Evolutionary conservation across 2,797 vertebrate species (phyloP).

Genomic region (Helostoma temminkii): DNA sequence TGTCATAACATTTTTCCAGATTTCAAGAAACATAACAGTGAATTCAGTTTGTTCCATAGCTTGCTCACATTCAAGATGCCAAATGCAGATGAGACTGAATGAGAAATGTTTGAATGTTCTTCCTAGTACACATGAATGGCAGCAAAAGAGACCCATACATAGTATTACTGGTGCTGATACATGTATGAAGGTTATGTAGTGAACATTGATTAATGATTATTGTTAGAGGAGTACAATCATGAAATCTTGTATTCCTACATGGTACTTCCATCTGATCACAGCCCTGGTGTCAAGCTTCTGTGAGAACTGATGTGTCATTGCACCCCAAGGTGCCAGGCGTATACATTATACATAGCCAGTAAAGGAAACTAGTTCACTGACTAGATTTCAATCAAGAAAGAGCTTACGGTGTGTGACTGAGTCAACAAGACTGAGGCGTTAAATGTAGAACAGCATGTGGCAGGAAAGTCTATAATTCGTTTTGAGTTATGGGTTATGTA

Average conservation of each 20-base stretch:
- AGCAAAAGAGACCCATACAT: too few species aligned
- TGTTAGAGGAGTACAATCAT: constrained; percentile 10
- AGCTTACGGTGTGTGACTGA: constrained; percentile 5
- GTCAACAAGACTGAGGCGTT: neutral
- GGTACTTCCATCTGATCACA: constrained; percentile 6
- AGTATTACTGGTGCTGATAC: too few species aligned
- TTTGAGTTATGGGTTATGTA: too few species aligned
- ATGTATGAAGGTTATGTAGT: neutral
- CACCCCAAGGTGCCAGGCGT: constrained; percentile 34
- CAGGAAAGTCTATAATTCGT: neutral
- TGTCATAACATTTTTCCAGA: too few species aligned
- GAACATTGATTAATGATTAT: constrained; percentile 6
- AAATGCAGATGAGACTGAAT: too few species aligned
- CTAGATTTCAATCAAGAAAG: constrained; percentile 50
- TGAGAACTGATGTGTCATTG: constrained; percentile 42
- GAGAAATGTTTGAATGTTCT: too few species aligned
- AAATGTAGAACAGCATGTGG: too few species aligned
- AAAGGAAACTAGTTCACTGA: constrained; percentile 51
- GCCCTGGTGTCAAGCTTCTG: constrained; percentile 40
- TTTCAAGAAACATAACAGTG: too few species aligned
- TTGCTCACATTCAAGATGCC: too few species aligned
- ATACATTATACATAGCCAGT: constrained; percentile 64
- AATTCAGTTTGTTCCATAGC: too few species aligned
- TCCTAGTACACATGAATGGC: too few species aligned
- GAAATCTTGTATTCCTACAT: constrained; percentile 13